Evolutionary conservation across 35 echinoderm and acorn worm species (phyloP).

Genomic region (Acanthaster planci): DNA sequence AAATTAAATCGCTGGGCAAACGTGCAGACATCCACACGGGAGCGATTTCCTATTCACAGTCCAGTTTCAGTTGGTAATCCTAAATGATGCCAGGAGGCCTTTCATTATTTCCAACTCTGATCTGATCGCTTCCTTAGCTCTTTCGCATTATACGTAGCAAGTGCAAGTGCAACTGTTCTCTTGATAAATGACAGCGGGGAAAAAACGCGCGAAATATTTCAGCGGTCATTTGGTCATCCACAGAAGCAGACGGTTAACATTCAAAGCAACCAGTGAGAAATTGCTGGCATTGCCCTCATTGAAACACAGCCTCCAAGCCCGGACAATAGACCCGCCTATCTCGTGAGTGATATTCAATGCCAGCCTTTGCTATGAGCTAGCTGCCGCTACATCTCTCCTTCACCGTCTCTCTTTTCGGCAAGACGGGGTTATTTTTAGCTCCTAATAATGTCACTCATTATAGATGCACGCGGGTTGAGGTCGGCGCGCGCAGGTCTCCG

Average conservation of each 20-base stretch:
- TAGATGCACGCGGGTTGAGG: not conserved
- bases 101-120: no score
- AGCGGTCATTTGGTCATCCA: conserved; percentile 19
- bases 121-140: no score
- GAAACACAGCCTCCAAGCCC: not conserved
- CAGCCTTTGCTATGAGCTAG: not conserved
- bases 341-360: not conserved
- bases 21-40: no score
- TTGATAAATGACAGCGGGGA: conserved; percentile 1
- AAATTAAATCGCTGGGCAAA: no score
- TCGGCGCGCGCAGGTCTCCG: no score
- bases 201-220: conserved; percentile 31
- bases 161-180: not conserved
- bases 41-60: no score
- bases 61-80: no score
- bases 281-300: not conserved
- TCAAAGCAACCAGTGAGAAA: conserved; percentile 17
- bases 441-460: conserved; percentile 11
- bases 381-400: not conserved
- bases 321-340: conserved; percentile 8
- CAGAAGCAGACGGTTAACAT: conserved; percentile 15
- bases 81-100: no score
- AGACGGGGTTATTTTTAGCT: conserved; percentile 1
- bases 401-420: not conserved
- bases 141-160: no score